A percentile compares a stretch with the other conserved stretches of the same genome.
phyloP scores from a whole-genome alignment of 1,140 invertebrate species.

The Zophobas atratus region DNA sequence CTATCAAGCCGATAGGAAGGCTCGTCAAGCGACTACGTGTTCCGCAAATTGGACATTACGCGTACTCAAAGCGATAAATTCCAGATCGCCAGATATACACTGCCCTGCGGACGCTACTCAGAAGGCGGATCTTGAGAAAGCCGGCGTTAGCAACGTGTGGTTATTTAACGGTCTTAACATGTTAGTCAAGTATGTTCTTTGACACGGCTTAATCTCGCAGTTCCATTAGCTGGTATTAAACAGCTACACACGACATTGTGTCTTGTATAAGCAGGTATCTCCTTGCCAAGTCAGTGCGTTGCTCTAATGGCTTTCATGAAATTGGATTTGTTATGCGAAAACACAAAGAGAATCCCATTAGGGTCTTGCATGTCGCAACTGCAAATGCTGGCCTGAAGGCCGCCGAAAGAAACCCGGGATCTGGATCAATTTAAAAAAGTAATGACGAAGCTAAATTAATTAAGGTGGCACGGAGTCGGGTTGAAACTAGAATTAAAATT shows the following conservation, averaged over 20 bases:
- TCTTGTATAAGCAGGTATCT: constrained; percentile 26
- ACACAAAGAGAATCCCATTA: constrained; percentile 35
- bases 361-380: not conserved
- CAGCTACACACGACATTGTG: constrained; percentile 34
- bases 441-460: no score
- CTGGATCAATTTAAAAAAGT: not conserved
- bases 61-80: no score
- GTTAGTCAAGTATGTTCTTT: constrained; percentile 25
- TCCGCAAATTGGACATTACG: no score
- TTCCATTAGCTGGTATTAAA: constrained; percentile 42
- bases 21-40: no score
- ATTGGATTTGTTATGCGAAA: constrained; percentile 39
- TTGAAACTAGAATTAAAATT: no score
- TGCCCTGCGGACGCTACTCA: no score
- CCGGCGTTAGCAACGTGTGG: not conserved
- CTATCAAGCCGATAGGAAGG: no score
- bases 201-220: constrained; percentile 27
- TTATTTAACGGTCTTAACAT: constrained; percentile 30
- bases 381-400: not conserved
- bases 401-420: constrained; percentile 2
- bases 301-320: constrained; percentile 29
- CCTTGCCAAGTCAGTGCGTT: constrained; percentile 12
- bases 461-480: no score
- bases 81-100: no score
- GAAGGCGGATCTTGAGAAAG: no score